phyloP scores from a whole-genome alignment of 2,113 vertebrate species.

The Columba janthina region DNA sequence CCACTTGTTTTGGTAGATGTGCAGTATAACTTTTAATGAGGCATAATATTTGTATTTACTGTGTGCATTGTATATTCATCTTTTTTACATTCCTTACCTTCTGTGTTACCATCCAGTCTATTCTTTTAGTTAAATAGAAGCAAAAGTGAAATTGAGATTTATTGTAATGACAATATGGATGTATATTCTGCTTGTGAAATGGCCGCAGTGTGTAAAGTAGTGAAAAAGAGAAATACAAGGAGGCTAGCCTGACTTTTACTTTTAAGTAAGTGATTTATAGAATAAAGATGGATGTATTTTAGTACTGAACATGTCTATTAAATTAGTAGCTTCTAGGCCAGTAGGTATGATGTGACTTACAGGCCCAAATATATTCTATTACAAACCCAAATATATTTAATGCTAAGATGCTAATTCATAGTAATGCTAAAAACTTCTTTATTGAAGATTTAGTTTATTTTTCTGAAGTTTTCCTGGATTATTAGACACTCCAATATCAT shows the following conservation, averaged over 20 bases:
- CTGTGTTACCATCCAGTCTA: background rate
- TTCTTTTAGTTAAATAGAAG: background rate
- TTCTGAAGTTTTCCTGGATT: background rate
- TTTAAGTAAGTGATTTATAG: background rate
- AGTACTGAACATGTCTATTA: background rate
- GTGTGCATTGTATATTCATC: background rate
- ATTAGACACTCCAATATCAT: background rate
- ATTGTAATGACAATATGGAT: background rate
- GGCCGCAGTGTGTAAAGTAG: background rate
- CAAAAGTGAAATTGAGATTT: background rate
- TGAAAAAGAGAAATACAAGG: background rate
- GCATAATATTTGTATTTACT: background rate
- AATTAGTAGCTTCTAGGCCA: background rate
- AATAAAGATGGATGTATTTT: background rate
- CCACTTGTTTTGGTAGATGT: background rate
- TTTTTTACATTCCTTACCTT: background rate
- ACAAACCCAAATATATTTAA: background rate
- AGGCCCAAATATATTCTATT: background rate
- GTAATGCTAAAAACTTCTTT: background rate
- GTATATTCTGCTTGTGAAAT: background rate
- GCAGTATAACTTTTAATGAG: background rate
- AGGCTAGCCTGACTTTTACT: background rate
- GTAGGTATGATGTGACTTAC: background rate
- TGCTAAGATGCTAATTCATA: background rate
- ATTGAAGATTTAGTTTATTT: background rate